These are phyloP conservation scores for Atractosteus spatula DNA, from an alignment of 2,113 vertebrate genomes.

Conservation along the genomic window DNA sequence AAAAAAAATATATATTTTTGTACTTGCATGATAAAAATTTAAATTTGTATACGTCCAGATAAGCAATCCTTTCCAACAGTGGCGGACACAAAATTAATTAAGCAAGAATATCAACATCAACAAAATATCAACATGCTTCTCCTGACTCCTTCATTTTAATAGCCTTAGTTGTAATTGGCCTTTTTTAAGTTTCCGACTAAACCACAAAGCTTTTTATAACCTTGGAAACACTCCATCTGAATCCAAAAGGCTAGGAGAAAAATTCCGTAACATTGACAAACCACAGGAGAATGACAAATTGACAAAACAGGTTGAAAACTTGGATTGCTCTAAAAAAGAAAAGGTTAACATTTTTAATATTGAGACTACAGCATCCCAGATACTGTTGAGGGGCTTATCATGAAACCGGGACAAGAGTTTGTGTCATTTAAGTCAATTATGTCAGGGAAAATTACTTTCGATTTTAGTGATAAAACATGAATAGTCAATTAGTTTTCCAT, in stretches of 20 bases:
- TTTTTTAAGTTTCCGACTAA: not conserved
- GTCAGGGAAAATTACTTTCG: slow-evolving; percentile 4
- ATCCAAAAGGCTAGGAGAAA: not conserved
- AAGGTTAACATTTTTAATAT: too few relatives aligned
- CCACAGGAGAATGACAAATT: not conserved
- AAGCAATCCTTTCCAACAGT: too few relatives aligned
- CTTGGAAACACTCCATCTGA: not conserved
- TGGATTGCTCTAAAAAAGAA: too few relatives aligned
- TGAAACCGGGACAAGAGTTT: not conserved
- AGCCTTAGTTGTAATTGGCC: not conserved
- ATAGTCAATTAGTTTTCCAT: not conserved
- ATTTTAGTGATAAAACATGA: not conserved
- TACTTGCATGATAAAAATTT: too few relatives aligned
- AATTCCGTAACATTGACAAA: slow-evolving; percentile 6
- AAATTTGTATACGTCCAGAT: too few relatives aligned
- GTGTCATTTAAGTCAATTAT: slow-evolving; percentile 8
- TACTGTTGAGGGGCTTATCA: not conserved
- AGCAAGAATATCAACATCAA: not conserved
- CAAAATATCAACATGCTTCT: too few relatives aligned
- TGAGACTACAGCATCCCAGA: too few relatives aligned
- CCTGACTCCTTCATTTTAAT: too few relatives aligned
- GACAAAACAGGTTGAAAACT: not conserved
- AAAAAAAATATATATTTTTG: too few relatives aligned
- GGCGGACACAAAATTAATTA: too few relatives aligned
- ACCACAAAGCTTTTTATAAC: slow-evolving; percentile 7